Percentiles rank a stretch among this genome's conserved stretches.
phyloP scores from a whole-genome alignment of 2,888 invertebrate genomes.

The Drosophila hamatofila region DNA sequence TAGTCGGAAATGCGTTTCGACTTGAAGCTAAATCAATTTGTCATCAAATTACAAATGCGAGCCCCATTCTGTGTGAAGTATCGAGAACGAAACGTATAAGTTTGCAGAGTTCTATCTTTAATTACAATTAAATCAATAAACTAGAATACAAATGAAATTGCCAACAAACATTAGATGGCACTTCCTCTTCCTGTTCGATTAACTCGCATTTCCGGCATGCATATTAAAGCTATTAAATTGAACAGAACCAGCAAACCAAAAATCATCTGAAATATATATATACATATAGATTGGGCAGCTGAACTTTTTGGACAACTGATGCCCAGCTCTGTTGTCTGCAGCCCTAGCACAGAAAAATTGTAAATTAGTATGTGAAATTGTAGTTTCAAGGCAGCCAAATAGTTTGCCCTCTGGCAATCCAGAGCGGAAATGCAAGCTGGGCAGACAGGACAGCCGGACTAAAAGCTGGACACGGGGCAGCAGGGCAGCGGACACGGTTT shows the following conservation, averaged over 20 bases:
- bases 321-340: constrained; percentile 21
- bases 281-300: constrained; percentile 11
- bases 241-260: constrained; percentile 31
- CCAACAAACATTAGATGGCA: constrained; percentile 40
- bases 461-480: background rate
- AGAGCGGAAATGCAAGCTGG: constrained; percentile 64
- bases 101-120: constrained; percentile 16
- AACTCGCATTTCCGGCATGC: constrained; percentile 66
- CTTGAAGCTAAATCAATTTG: constrained; percentile 13
- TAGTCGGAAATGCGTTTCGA: constrained; percentile 8
- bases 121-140: constrained; percentile 15
- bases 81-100: background rate
- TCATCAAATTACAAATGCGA: constrained; percentile 12
- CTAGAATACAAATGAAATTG: constrained; percentile 36
- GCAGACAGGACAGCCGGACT: constrained; percentile 28
- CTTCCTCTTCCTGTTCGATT: constrained; percentile 68
- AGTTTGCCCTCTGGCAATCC: constrained; percentile 65
- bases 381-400: constrained; percentile 55
- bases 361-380: constrained; percentile 74
- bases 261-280: constrained; percentile 35
- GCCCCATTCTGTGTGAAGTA: background rate
- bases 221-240: constrained; percentile 38
- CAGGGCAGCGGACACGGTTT: constrained; percentile 30
- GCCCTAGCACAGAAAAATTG: constrained; percentile 47
- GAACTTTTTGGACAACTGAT: constrained; percentile 29